Evolutionary conservation across 1,140 invertebrate species (phyloP).

Genomic region (Protaetia brevitarsis): DNA sequence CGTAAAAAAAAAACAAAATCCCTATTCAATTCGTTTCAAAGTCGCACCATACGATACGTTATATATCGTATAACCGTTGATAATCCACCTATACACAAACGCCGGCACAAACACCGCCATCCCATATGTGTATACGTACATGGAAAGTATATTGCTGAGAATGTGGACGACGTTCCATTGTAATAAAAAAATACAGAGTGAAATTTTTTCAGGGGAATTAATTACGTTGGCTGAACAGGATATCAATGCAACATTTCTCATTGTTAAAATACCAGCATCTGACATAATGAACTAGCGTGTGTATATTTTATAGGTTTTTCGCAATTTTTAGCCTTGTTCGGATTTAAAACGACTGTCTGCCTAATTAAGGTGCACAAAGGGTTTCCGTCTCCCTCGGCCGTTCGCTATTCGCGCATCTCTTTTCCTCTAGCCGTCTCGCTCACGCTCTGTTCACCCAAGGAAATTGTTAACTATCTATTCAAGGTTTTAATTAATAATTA

Average conservation of each 20-base stretch:
- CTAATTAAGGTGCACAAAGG: slow-evolving; percentile 42
- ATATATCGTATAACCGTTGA: background rate
- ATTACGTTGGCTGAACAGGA: slow-evolving; percentile 35
- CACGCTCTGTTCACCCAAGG: slow-evolving; percentile 32
- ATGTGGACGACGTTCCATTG: slow-evolving; percentile 15
- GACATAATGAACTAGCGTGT: slow-evolving; percentile 40
- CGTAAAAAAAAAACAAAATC: no score
- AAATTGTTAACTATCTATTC: slow-evolving; percentile 41
- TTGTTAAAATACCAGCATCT: slow-evolving; percentile 40
- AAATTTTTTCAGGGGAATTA: slow-evolving; percentile 27
- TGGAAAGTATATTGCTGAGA: slow-evolving; percentile 12
- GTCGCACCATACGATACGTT: background rate
- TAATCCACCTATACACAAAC: background rate
- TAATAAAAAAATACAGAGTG: slow-evolving; percentile 12
- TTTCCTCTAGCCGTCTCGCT: background rate
- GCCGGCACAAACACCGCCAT: background rate
- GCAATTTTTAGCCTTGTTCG: slow-evolving; percentile 39
- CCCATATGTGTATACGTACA: background rate
- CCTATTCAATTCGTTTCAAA: no score
- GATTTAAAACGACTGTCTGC: slow-evolving; percentile 34
- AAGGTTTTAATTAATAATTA: slow-evolving; percentile 39
- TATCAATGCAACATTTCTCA: slow-evolving; percentile 36
- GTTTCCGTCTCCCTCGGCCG: slow-evolving; percentile 26
- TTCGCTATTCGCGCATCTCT: background rate
- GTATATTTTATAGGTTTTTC: slow-evolving; percentile 41